Evolutionary conservation across 2,797 vertebrate genomes (phyloP).

Genomic region (Helostoma temminkii): DNA sequence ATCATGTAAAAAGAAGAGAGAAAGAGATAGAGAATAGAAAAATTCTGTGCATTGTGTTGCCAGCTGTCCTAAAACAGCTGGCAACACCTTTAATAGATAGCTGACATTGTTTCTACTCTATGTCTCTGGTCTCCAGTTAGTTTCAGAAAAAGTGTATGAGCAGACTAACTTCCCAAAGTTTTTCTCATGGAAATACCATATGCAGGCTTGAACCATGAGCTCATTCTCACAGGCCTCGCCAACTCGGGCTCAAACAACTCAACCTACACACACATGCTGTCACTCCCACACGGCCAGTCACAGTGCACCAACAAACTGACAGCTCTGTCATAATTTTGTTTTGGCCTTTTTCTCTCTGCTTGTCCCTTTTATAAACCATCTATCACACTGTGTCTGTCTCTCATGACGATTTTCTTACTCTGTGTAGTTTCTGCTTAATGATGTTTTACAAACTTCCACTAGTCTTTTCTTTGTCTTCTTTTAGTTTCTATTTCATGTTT

Average conservation of each 20-base stretch:
- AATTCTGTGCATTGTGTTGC: too few relatives aligned
- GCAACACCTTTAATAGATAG: constrained; percentile 33
- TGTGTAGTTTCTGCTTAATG: constrained; percentile 14
- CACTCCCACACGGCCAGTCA: constrained; percentile 72
- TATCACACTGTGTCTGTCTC: constrained; percentile 17
- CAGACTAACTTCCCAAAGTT: constrained; percentile 68
- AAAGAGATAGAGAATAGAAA: too few relatives aligned
- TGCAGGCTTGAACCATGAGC: constrained; percentile 84
- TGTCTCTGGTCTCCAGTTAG: constrained; percentile 67
- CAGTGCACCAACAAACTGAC: constrained; percentile 62
- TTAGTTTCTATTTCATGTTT: not conserved
- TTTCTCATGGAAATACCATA: constrained; percentile 90
- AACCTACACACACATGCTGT: constrained; percentile 68
- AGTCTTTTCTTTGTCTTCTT: not conserved
- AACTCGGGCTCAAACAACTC: constrained; percentile 80
- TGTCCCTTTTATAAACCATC: constrained; percentile 53
- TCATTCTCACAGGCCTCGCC: constrained; percentile 85
- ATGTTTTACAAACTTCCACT: constrained; percentile 5
- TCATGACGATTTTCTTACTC: constrained; percentile 12
- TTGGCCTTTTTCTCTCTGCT: constrained; percentile 58
- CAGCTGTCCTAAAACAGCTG: constrained; percentile 7
- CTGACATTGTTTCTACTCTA: constrained; percentile 39
- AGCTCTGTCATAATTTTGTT: constrained; percentile 63
- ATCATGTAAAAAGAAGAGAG: too few relatives aligned
- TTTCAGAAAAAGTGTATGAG: constrained; percentile 75